phyloP scores from a whole-genome alignment of 2,797 vertebrate species.

The Chaetodon trifasciatus region DNA sequence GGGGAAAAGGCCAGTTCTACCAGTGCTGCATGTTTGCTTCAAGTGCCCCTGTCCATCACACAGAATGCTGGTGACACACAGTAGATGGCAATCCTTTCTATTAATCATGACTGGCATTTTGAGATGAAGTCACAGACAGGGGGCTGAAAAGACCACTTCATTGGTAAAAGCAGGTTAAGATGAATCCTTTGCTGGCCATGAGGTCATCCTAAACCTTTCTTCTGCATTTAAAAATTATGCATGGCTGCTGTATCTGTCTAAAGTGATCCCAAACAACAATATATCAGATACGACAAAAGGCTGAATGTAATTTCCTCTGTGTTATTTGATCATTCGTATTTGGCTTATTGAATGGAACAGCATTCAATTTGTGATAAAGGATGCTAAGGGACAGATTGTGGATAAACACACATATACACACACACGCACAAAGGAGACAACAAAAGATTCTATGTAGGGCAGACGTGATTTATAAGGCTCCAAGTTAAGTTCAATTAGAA shows the following conservation, averaged over 20 bases:
- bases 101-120: slow-evolving; percentile 82
- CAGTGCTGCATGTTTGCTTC: slow-evolving; percentile 76
- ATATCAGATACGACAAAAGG: slow-evolving; percentile 71
- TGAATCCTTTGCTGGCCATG: slow-evolving; percentile 40
- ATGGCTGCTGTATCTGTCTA: slow-evolving; percentile 49
- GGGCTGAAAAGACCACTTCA: slow-evolving; percentile 64
- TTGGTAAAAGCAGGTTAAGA: slow-evolving; percentile 54
- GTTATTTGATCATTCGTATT: slow-evolving; percentile 75
- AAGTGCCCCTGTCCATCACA: slow-evolving; percentile 79
- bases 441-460: slow-evolving; percentile 48
- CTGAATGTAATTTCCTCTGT: slow-evolving; percentile 75
- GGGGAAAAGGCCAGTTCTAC: slow-evolving; percentile 72
- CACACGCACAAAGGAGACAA: slow-evolving; percentile 30
- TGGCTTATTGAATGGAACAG: slow-evolving; percentile 66
- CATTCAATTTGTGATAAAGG: slow-evolving; percentile 73
- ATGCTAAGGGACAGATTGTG: slow-evolving; percentile 51
- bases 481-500: slow-evolving; percentile 63
- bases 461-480: slow-evolving; percentile 69
- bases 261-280: slow-evolving; percentile 72
- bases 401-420: slow-evolving; percentile 28
- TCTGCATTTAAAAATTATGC: slow-evolving; percentile 49
- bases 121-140: slow-evolving; percentile 65
- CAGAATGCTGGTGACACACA: slow-evolving; percentile 76
- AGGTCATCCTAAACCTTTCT: slow-evolving; percentile 60
- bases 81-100: slow-evolving; percentile 78